Base-by-base conservation (phyloP, 2,888 invertebrate genomes). In the Hemithea aestivaria region DNA sequence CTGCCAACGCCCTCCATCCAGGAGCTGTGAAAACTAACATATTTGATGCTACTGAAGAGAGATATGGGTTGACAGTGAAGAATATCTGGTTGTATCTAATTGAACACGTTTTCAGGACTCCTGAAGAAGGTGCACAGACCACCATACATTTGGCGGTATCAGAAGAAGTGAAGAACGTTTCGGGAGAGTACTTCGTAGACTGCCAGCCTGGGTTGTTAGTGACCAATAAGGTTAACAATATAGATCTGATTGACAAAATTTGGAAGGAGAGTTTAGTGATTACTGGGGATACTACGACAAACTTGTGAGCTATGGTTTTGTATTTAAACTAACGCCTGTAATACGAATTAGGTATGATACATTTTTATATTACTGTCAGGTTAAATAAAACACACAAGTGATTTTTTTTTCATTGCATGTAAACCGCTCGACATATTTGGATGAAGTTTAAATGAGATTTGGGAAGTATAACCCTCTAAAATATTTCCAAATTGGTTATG, bases 1-100 rank as follows among this genome's bases (percentile, higher is more conserved):
- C 93, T 0, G 94, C 90, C 0, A 96, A 96, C 64, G 92, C 91
- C 48, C 72, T 96, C 30, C 96, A 96, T 76, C 96, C 96, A 0
- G 96, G 96, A 7, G 80, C 93, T 68, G 92, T 95, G 22, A 91
- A 92, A 64, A 93, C 93, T 0, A 92, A 92, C 11, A 94, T 95
- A 32, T 94, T 92, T 89, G 87, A 91, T 16, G 5, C 2, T 16
- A 16, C 2, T n/a, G n/a, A n/a, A n/a, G n/a, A n/a, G 21, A 91
- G 88, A 53, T 73, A 89, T 7, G 89, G 90, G 0, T 27, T 44
- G 1, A 4, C 35, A 1, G 0, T 22, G 0, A 67, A 90, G 1
- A 90, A 88, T 9, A 74, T 89, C 0, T 46, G 92, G 45, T 66
- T 82, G 45, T 57, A 89, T 3, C 68, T 93, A 1, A 76, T 90